phyloP scores from a whole-genome alignment of 2,113 vertebrate species.

The Thalassarche chlororhynchos region DNA sequence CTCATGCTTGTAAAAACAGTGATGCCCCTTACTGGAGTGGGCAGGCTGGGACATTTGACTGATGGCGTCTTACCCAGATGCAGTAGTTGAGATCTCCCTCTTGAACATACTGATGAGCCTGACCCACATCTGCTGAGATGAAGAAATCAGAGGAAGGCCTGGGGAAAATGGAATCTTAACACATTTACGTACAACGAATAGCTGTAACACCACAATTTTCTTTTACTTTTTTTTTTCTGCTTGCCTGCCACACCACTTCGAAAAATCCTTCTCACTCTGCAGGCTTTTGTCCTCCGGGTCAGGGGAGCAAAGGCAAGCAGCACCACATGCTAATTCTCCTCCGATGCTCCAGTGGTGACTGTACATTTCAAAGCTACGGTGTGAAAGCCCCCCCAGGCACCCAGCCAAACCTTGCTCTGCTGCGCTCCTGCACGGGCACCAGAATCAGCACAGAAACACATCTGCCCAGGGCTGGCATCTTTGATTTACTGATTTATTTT shows the following conservation, averaged over 20 bases:
- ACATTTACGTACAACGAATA: not conserved
- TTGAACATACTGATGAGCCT: not conserved
- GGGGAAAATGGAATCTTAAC: not conserved
- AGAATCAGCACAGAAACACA: not conserved
- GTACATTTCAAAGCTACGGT: not conserved
- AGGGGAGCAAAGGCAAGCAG: not conserved
- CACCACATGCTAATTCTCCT: not conserved
- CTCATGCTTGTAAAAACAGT: not conserved
- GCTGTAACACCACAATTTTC: not conserved
- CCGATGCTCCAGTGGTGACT: not conserved
- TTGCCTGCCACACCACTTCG: not conserved
- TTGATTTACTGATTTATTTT: constrained; percentile 23
- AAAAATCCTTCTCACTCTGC: not conserved
- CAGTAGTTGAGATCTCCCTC: not conserved
- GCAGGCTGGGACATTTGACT: not conserved
- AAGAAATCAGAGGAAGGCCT: not conserved
- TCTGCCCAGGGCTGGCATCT: not conserved
- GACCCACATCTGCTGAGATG: not conserved
- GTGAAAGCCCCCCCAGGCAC: not conserved
- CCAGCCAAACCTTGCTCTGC: not conserved
- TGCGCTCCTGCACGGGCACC: not conserved
- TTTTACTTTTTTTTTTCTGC: not conserved
- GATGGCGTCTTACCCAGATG: not conserved
- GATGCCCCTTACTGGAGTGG: not conserved
- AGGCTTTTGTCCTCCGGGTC: not conserved